A percentile compares a stretch with the other conserved stretches of the same genome.
Conservation (phyloP, 2,113 vertebrate genomes). For the Orcinus orca region DNA sequence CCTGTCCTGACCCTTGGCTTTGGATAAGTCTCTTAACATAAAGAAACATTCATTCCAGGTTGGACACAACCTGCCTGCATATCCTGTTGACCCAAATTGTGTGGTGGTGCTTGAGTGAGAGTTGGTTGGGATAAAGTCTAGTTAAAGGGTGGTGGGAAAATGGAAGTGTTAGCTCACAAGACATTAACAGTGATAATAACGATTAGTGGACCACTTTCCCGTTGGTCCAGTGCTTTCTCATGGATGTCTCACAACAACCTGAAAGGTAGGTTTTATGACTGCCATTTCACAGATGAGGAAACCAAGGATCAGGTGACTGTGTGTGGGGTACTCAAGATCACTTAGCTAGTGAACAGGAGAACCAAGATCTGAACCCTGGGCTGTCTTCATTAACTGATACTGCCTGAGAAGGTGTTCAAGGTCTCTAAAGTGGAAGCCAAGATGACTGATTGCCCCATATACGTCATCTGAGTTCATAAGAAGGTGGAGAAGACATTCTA, state of each 20-base stretch:
- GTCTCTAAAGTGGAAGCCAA: constrained; percentile 21
- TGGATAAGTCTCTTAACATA: background rate
- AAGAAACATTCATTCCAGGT: background rate
- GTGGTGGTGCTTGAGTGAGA: background rate
- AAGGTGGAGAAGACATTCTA: background rate
- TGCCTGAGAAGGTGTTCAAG: background rate
- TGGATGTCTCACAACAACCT: background rate
- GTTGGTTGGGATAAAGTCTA: background rate
- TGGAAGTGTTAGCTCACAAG: background rate
- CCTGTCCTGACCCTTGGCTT: background rate
- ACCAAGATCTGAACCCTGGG: background rate
- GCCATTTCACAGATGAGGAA: constrained; percentile 15
- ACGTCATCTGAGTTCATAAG: background rate
- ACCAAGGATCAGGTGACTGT: background rate
- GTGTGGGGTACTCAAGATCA: background rate
- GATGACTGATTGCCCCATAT: background rate
- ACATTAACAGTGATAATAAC: background rate
- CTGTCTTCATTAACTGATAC: background rate
- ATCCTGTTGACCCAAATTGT: background rate
- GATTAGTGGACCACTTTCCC: background rate
- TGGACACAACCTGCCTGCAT: background rate
- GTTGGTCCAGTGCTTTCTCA: background rate
- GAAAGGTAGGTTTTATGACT: background rate
- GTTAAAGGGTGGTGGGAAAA: background rate
- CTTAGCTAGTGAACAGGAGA: background rate